phyloP scores from a whole-genome alignment of 2,888 invertebrate genomes.

The Rhorus exstirpatorius region DNA sequence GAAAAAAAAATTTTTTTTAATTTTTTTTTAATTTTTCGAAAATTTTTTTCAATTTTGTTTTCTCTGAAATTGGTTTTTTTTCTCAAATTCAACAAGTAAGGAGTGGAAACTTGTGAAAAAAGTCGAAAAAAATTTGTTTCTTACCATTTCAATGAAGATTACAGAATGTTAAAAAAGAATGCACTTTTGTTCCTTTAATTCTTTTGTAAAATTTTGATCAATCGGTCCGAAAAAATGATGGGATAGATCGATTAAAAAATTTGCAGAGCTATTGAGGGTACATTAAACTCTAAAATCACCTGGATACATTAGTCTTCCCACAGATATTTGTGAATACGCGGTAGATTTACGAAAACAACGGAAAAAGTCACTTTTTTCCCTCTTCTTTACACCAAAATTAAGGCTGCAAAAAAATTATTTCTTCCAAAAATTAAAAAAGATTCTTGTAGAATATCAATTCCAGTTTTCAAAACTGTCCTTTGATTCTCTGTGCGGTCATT shows the following conservation, averaged over 20 bases:
- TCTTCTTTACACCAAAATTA: background rate
- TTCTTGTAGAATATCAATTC: background rate
- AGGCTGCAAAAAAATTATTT: background rate
- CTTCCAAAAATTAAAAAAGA: background rate
- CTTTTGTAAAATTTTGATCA: background rate
- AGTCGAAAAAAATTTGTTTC: background rate
- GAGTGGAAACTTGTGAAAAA: background rate
- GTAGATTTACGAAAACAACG: no score
- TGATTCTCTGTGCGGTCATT: background rate
- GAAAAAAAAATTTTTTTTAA: no score
- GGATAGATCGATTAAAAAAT: background rate
- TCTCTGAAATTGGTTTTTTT: background rate
- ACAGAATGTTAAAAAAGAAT: background rate
- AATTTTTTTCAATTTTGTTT: background rate
- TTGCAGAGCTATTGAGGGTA: background rate
- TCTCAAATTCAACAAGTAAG: background rate
- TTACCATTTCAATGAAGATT: background rate
- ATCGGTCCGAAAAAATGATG: background rate
- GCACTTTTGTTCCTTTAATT: background rate
- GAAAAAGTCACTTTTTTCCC: background rate
- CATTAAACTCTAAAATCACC: background rate
- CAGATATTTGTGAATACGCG: background rate
- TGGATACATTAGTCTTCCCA: background rate
- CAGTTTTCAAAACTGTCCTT: background rate
- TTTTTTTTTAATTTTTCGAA: no score